A percentile compares a stretch with the other conserved stretches of the same genome.
Conservation (phyloP, 2,797 vertebrate genomes). For the Sciurus vulgaris region DNA sequence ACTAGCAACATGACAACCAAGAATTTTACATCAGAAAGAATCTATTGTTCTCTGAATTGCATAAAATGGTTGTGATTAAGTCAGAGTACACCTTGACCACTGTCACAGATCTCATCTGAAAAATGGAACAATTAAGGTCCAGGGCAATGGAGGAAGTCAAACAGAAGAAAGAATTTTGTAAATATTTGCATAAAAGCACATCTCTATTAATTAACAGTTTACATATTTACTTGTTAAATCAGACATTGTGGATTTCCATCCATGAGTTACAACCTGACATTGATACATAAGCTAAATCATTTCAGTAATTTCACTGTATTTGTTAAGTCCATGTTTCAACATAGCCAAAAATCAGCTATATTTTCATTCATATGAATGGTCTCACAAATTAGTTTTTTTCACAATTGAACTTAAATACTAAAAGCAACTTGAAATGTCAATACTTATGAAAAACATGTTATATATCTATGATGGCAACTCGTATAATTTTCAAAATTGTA, state of each 20-base stretch:
- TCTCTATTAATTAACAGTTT: neutral
- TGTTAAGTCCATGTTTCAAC: neutral
- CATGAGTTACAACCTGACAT: neutral
- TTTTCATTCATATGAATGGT: neutral
- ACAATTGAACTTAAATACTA: neutral
- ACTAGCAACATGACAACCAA: constrained; percentile 86
- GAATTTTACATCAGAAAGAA: constrained; percentile 87
- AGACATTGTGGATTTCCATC: neutral
- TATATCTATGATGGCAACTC: neutral
- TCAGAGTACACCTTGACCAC: constrained; percentile 74
- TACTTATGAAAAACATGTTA: neutral
- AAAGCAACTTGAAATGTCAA: neutral
- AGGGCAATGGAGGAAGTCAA: neutral
- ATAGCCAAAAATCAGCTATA: neutral
- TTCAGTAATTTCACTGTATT: neutral
- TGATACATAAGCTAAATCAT: neutral
- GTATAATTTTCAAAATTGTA: neutral
- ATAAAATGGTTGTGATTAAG: constrained; percentile 77
- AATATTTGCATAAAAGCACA: neutral
- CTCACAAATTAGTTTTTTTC: neutral
- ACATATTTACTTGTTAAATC: neutral
- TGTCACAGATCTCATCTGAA: constrained; percentile 56
- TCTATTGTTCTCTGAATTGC: constrained; percentile 80
- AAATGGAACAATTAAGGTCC: constrained; percentile 47
- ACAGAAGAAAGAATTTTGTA: neutral